Base-by-base conservation (phyloP, 2,888 invertebrate species). In the Hyposoter dolosus region DNA sequence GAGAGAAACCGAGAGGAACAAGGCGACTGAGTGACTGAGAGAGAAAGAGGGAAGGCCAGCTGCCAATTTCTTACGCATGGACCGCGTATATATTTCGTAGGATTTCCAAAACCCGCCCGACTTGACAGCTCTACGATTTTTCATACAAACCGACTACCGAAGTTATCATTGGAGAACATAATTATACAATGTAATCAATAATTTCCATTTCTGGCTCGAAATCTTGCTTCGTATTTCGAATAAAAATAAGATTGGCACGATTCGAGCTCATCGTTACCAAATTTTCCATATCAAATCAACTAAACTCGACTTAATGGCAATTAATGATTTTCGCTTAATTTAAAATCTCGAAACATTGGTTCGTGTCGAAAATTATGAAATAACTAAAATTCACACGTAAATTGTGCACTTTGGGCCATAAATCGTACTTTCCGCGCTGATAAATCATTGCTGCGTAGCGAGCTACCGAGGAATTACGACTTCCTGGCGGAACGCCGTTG, bases 401-500 rank as follows among this genome's bases (percentile, higher is more conserved):
- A 53, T 69, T 69, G n/a, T 32, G n/a, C 50, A 23, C 50, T 40
- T 50, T 50, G 19, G 23, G 12, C 43, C 32, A 15, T 47, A 50
- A n/a, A 74, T 47, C 60, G 79, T 69, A 75, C 74, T 83, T 68
- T 74, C 83, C 47, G 69, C 81, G 86, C 78, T 84, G 82, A 88
- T 88, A 88, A 88, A 86, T 86, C 88, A 88, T 86, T 85, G 72
- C 83, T 72, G 72, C 17, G 78, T 77, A 82, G 65, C 71, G 69
- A 75, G 76, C 77, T 72, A 85, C 85, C 81, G 65, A 85, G 75
- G 77, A 72, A 19, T 86, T 88, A 88, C 85, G 88, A 88, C 88
- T 88, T 88, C 86, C 88, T 84, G 83, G 81, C 72, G 68, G 77
- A 74, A 9, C 66, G 66, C 28, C 32, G 19, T 71, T 32, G 43